phyloP scores from a whole-genome alignment of 2,797 vertebrate genomes.

The Anguilla obscura region DNA sequence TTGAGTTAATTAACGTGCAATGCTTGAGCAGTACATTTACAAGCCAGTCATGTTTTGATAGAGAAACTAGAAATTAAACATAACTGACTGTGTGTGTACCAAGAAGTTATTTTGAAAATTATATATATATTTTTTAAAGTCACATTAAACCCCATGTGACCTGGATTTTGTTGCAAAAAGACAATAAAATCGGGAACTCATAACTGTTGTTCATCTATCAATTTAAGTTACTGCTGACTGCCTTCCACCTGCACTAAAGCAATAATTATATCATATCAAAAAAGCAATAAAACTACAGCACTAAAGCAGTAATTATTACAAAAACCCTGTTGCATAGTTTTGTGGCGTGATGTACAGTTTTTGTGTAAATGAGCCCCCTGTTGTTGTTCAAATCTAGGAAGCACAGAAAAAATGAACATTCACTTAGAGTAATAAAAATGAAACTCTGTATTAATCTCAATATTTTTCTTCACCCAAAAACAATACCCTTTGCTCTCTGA shows the following conservation, averaged over 20 bases:
- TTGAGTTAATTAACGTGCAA: neutral
- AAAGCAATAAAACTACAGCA: no score
- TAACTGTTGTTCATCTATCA: neutral
- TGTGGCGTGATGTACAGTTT: constrained; percentile 27
- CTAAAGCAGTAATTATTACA: no score
- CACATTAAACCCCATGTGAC: neutral
- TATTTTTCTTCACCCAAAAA: constrained; percentile 30
- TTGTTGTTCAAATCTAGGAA: constrained; percentile 46
- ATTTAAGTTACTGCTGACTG: constrained; percentile 30
- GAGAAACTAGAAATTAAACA: neutral
- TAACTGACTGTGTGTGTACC: no score
- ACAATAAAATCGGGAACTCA: neutral
- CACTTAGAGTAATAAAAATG: constrained; percentile 47
- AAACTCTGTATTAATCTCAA: constrained; percentile 30
- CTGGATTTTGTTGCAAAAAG: neutral
- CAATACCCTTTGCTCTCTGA: neutral
- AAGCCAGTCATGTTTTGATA: neutral
- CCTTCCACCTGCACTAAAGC: neutral
- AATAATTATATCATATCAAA: neutral
- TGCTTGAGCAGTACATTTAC: neutral
- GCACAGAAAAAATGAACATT: constrained; percentile 45
- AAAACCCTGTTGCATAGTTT: constrained; percentile 19
- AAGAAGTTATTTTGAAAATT: neutral
- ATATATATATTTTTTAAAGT: neutral
- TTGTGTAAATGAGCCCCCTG: constrained; percentile 48